Base-by-base conservation (phyloP, 2,888 invertebrate species). In the Chrysomela aeneicollis region DNA sequence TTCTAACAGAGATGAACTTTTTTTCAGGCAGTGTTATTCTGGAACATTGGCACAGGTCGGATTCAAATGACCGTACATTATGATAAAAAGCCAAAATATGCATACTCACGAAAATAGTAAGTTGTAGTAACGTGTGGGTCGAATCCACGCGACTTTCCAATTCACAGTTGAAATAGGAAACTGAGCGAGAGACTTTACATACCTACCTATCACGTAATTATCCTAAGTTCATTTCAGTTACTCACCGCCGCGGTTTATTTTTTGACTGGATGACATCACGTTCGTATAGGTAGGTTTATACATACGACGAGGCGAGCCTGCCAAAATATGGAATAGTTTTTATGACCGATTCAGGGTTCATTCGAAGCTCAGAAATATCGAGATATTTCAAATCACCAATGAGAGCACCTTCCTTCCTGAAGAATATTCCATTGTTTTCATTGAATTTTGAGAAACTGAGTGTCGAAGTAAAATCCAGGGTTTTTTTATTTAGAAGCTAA, bases 31-130 rank as follows among this genome's bases (percentile, higher is more conserved):
- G 35, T 35, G 35, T 35, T 35, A 10, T 12, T 35, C 35, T 10
- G 26, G 26, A 26, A 35, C 35, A 35, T 35, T 35, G 35, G 35
- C 35, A 6, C 35, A 35, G 12, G 35, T 35, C 35, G 12, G 35
- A 35, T 35, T 35, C 35, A 2, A 35, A 10, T 35, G 10, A 35
- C 10, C 35, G 35, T 35, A 35, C 35, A 35, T 35, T 35, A 35
- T 35, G 35, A 12, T 26, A 35, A 42, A 42, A 42, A 42, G 42
- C 42, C 42, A 42, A 42, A 42, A 42, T 42, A 42, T 15, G 42
- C 12, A 35, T 35, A 42, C 42, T 42, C n/a, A n/a, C 42, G 42
- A 42, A 15, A 42, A 42, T 42, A 42, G 26, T 26, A 26, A 26
- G 42, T 42, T 42, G 42, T 42, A 42, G 42, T 42, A 42, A 42